These are phyloP conservation scores for Ochropleura plecta DNA, from an alignment of 2,888 invertebrate species.

Conservation along the genomic window DNA sequence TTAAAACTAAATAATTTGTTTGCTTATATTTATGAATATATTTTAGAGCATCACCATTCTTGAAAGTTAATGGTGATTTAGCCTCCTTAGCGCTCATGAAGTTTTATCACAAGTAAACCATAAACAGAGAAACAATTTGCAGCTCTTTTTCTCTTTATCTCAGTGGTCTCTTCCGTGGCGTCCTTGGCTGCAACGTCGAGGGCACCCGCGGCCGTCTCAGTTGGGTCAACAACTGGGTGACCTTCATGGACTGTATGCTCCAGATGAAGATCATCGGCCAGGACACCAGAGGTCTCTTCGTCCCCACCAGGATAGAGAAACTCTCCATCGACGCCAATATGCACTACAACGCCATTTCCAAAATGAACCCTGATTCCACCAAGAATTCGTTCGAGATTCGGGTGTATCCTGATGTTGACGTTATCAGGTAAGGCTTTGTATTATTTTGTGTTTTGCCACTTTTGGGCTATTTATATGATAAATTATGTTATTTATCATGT, in stretches of 20 bases:
- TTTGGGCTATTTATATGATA: not conserved
- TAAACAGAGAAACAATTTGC: too few species aligned
- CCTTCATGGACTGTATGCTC: constrained; percentile 97
- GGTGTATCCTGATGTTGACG: constrained; percentile 86
- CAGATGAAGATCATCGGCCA: constrained; percentile 94
- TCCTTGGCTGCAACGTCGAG: constrained; percentile 88
- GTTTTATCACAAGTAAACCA: too few species aligned
- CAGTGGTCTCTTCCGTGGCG: constrained; percentile 91
- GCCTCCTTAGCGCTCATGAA: too few species aligned
- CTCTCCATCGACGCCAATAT: constrained; percentile 92
- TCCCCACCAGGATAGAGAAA: constrained; percentile 94
- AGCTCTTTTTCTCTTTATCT: not conserved
- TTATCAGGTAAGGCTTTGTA: constrained; percentile 81
- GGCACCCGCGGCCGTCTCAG: constrained; percentile 88
- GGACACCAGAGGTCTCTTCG: constrained; percentile 92
- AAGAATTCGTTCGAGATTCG: constrained; percentile 86
- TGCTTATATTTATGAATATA: constrained; percentile 11
- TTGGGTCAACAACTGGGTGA: constrained; percentile 96
- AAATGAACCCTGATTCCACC: constrained; percentile 85
- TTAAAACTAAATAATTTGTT: constrained; percentile 13
- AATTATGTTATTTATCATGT: too few species aligned
- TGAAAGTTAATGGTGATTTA: not conserved
- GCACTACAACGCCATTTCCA: constrained; percentile 89
- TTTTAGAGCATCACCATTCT: constrained; percentile 9
- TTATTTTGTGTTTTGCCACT: not conserved